Evolutionary conservation across 2,888 invertebrate species (phyloP), one percentile per base, ranked within the genome.

Genomic region (Cinara cedri): DNA sequence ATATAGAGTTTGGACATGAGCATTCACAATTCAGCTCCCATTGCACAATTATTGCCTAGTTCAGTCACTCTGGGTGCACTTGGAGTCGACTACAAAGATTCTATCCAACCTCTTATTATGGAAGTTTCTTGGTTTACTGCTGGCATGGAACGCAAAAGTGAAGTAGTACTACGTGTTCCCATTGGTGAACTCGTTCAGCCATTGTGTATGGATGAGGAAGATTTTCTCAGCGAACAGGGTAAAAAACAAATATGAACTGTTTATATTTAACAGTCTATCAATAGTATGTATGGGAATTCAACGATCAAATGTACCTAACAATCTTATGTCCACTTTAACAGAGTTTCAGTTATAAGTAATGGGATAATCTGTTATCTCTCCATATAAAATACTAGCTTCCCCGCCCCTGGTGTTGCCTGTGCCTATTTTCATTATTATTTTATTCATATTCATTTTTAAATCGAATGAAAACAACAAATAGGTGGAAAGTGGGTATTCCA

Each of bases 81-180:
- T 82, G 96, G 96, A 19, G 90, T 97, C 6, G 95, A 97, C 87
- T 97, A 96, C 86, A 95, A 95, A 81, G 97, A 97, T 86, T 93
- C 95, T 21, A 95, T 93, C 72, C 95, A 97, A 85, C 91, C 95
- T 0, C 91, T 94, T 1, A 90, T 91, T 82, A 93, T 97, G 85
- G 92, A 93, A 83, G 88, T 97, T 71, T 86, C 88, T 57, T 91
- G 91, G 83, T 90, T 89, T 74, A 85, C 88, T 83, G 90, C 83
- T 46, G 84, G 82, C 24, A 66, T 78, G 54, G 72, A 81, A 46
- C 83, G 83, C 63, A 83, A 82, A 62, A 85, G 84, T 80, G 84
- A 82, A 82, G 85, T 88, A 21, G 85, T 86, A 49, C 85, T 97
- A 71, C 92, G 92, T 83, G 92, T 96, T 10, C 91, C 92, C 0